Conservation (phyloP, 2,113 vertebrate species). For the Tichodroma muraria region DNA sequence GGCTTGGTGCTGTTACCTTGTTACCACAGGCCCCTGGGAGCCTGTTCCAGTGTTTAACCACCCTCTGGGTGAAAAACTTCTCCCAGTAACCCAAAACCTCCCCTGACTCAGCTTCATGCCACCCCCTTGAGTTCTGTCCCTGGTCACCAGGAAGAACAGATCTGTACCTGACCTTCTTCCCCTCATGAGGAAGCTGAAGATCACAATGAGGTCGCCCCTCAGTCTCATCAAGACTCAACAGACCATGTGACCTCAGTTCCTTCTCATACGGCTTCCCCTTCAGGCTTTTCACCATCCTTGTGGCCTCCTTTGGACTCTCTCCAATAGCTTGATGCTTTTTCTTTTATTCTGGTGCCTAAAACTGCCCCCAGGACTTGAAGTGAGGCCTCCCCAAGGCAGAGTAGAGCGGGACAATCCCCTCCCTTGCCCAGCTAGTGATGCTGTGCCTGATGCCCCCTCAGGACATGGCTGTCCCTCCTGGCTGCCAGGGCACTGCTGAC, state of each 20-base stretch:
- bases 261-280: fast-evolving
- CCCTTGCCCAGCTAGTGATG: fast-evolving
- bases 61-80: neutral
- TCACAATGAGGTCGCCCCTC: neutral
- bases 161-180: neutral
- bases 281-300: neutral
- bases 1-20: neutral
- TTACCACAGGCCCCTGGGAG: neutral
- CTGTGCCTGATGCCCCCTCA: neutral
- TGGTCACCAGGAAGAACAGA: neutral
- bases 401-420: neutral
- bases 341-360: neutral
- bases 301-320: neutral
- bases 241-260: neutral
- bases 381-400: neutral
- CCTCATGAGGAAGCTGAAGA: neutral
- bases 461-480: neutral
- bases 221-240: neutral
- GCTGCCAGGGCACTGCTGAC: neutral
- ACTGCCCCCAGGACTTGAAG: neutral
- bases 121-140: neutral
- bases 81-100: neutral
- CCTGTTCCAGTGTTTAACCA: neutral
- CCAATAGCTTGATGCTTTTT: neutral
- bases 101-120: neutral